Evolutionary conservation across 2,113 vertebrate species (phyloP).

Genomic region (Platysternon megacephalum): DNA sequence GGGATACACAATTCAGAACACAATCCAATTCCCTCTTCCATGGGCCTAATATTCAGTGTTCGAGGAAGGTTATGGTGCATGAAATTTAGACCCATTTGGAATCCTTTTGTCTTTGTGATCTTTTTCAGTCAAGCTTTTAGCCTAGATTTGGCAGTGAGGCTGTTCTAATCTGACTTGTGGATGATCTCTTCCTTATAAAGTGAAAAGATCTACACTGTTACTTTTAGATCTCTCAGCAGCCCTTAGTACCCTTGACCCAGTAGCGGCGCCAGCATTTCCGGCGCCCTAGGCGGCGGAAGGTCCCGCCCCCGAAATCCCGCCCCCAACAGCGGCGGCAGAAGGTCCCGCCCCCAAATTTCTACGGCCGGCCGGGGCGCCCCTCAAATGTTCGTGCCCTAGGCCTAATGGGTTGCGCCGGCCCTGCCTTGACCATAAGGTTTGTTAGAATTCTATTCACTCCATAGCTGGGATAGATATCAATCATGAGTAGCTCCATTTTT

Average conservation of each 20-base stretch:
- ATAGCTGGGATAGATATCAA: background rate
- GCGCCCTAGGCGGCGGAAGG: too few relatives aligned
- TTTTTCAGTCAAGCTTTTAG: background rate
- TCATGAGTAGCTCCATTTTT: background rate
- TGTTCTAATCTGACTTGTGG: fast-evolving
- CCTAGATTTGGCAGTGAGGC: background rate
- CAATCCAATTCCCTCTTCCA: background rate
- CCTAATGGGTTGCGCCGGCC: too few relatives aligned
- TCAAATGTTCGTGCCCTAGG: too few relatives aligned
- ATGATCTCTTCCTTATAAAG: background rate
- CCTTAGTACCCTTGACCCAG: background rate
- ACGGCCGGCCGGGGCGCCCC: too few relatives aligned
- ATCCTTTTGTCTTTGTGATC: background rate
- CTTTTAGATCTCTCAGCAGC: background rate
- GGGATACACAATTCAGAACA: background rate
- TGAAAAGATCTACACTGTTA: background rate
- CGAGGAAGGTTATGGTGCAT: background rate
- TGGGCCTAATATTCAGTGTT: background rate
- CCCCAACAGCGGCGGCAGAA: too few relatives aligned
- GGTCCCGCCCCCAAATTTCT: too few relatives aligned
- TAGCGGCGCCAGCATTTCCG: too few relatives aligned
- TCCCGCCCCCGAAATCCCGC: too few relatives aligned
- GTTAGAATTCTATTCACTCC: background rate
- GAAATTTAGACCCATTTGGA: background rate
- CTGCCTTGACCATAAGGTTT: background rate